phyloP scores from a whole-genome alignment of 2,797 vertebrate species.

The Eulemur rubriventer region DNA sequence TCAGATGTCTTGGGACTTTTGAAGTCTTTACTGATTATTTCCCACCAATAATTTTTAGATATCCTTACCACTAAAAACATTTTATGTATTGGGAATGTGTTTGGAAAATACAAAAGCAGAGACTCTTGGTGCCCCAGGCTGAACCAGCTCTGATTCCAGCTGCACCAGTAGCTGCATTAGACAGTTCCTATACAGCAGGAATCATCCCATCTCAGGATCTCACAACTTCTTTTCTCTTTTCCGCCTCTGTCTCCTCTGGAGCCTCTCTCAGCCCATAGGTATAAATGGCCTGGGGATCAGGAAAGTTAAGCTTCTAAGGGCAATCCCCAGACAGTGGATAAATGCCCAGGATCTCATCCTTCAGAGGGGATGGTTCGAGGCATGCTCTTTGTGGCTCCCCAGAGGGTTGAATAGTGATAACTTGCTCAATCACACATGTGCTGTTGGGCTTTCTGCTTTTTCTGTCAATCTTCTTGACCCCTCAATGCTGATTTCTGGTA shows the following conservation, averaged over 20 bases:
- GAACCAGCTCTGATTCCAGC: neutral
- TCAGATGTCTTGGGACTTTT: neutral
- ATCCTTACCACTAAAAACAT: neutral
- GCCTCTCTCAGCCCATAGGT: neutral
- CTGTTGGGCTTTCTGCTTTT: neutral
- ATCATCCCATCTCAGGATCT: neutral
- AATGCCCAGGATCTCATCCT: neutral
- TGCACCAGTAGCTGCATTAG: neutral
- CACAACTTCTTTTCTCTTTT: neutral
- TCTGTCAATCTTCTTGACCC: neutral
- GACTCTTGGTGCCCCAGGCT: no score
- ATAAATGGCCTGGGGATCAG: neutral
- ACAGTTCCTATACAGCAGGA: neutral
- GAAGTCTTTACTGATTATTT: neutral
- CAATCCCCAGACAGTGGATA: neutral
- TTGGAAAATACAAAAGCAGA: neutral
- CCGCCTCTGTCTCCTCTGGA: neutral
- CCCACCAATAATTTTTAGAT: neutral
- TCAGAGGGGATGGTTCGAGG: neutral
- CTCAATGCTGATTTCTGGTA: neutral
- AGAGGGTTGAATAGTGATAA: neutral
- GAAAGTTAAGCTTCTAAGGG: neutral
- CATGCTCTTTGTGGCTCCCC: neutral
- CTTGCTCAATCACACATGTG: neutral
- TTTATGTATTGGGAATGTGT: neutral